Percentiles rank a stretch among this genome's conserved stretches.
These are phyloP conservation scores for Argyrosomus japonicus DNA, from an alignment of 2,113 vertebrate genomes.

Conservation along the genomic window DNA sequence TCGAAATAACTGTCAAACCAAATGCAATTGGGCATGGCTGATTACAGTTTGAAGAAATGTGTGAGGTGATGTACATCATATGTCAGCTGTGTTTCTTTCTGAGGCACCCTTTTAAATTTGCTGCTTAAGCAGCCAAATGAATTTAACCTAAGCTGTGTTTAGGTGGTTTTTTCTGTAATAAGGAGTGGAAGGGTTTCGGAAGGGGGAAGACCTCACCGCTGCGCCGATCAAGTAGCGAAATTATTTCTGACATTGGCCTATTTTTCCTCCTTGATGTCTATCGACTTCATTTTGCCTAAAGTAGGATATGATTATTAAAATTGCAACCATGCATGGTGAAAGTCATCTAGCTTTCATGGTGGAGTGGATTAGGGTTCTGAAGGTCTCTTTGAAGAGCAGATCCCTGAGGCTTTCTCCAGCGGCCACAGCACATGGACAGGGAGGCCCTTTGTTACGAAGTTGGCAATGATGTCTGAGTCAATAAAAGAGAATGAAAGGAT, in stretches of 20 bases:
- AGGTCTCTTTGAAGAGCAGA: conserved; percentile 71
- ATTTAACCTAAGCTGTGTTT: conserved; percentile 50
- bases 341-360: conserved; percentile 72
- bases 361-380: conserved; percentile 59
- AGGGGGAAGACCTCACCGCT: conserved; percentile 62
- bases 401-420: conserved; percentile 50
- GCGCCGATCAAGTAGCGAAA: conserved; percentile 60
- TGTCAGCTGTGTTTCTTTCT: conserved; percentile 32
- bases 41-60: conserved; percentile 52
- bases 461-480: conserved; percentile 50
- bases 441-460: conserved; percentile 68
- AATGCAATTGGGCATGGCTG: conserved; percentile 55
- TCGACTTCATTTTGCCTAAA: conserved; percentile 76
- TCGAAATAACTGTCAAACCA: conserved; percentile 39
- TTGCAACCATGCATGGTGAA: conserved; percentile 81
- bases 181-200: conserved; percentile 25
- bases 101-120: conserved; percentile 10
- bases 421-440: conserved; percentile 51
- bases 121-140: conserved; percentile 42
- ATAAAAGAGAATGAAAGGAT: conserved; percentile 47
- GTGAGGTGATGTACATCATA: conserved; percentile 51
- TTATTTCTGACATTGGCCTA: conserved; percentile 73
- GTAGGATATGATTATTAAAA: conserved; percentile 82
- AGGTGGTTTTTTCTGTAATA: conserved; percentile 58
- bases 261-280: conserved; percentile 77